Percentiles rank a stretch among this genome's conserved stretches.
phyloP scores from a whole-genome alignment of 2,888 invertebrate species.

The Rhodophaea formosa region DNA sequence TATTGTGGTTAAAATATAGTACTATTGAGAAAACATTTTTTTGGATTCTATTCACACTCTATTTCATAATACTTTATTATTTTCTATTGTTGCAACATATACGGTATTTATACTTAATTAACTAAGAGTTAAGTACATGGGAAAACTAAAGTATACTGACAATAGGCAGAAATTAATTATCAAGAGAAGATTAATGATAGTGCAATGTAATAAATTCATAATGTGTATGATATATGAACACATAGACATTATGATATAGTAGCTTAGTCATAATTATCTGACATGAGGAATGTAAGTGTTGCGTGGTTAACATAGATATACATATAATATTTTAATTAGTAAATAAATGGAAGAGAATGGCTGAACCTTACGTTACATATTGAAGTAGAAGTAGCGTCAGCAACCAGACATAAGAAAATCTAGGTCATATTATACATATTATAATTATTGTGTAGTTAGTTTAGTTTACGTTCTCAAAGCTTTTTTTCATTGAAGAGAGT shows the following conservation, averaged over 20 bases:
- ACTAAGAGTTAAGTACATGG: slow-evolving; percentile 12
- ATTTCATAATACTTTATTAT: neutral
- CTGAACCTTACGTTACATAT: too few species aligned
- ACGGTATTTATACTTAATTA: slow-evolving; percentile 2
- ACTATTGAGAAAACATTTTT: too few species aligned
- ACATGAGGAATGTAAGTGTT: slow-evolving; percentile 12
- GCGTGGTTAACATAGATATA: neutral
- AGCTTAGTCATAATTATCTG: slow-evolving; percentile 6
- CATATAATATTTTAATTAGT: too few species aligned
- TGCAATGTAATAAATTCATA: slow-evolving; percentile 11
- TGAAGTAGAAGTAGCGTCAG: too few species aligned
- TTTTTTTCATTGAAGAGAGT: too few species aligned
- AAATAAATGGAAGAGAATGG: too few species aligned
- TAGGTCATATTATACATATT: too few species aligned
- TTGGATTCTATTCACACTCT: too few species aligned
- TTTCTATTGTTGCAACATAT: neutral
- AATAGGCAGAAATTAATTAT: slow-evolving; percentile 13
- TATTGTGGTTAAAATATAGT: too few species aligned
- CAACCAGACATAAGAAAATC: too few species aligned
- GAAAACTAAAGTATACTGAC: slow-evolving; percentile 10
- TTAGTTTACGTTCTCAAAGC: too few species aligned
- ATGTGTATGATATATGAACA: slow-evolving; percentile 11
- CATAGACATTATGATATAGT: neutral
- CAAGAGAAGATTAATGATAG: slow-evolving; percentile 7
- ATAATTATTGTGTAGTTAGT: too few species aligned